Evolutionary conservation across 2,113 vertebrate species (phyloP), one percentile per base, ranked within the genome.

Genomic region (cat (Felis catus)): DNA sequence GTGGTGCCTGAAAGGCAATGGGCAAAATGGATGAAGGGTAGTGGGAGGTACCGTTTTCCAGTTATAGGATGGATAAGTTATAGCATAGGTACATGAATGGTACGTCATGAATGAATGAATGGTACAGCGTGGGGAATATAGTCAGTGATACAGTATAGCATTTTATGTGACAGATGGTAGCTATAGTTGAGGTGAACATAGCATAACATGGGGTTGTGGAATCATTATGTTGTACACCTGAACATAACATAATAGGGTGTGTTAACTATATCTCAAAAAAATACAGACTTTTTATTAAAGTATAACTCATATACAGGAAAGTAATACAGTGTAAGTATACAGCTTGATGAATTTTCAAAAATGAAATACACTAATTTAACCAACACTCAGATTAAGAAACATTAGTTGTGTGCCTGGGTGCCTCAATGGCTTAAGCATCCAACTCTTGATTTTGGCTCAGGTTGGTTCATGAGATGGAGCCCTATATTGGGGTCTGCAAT

Each of bases 321-420:
- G 33, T 81, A 39, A 23, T 16, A 86, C 1, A 41, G 5, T 4
- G 1, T 82, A 74, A 86, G 31, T 63, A 89, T 58, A 76, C 13
- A 82, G 48, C 15, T 95, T 66, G 71, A 66, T 76, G 58, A 61
- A 74, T 86, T 86, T 95, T 94, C 63, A 21, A 55, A 85, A 87
- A 76, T 4, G 23, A 65, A 96, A 23, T 0, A 1, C 19, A 63
- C 3, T 83, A 33, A 78, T 41, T 36, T 14, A 78, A 70, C 25
- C 8, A 84, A 79, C 3, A 70, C 8, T 89, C 9, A 18, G 33
- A 58, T 61, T n/a, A 63, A 89, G 27, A 55, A 80, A 58, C 23
- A 85, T 61, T 58, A 58, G 19, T 58, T 19, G 58, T 7, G 19
- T 58, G 19, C 58, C 58, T 58, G 7, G 58, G 21, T 58, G 58